Base-by-base conservation (phyloP, 2,113 vertebrate genomes). In the Ochotona princeps region DNA sequence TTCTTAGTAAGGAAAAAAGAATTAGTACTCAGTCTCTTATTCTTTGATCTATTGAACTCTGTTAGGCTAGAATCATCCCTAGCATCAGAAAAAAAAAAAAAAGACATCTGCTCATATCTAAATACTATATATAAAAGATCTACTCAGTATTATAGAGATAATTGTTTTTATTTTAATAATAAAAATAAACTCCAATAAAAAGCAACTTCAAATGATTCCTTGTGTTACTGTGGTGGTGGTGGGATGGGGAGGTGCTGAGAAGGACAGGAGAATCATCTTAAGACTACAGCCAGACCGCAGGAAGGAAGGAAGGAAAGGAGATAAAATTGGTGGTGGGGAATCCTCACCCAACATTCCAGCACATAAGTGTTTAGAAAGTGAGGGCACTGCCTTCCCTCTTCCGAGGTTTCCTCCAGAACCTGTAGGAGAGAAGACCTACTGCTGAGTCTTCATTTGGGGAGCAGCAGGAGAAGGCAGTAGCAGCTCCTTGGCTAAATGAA, bases 371-470 rank as follows among this genome's bases (percentile, higher is more conserved):
- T 96, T 95, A 25, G 89, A 85, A 89, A 94, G 49, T 44, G 78
- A 94, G 84, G 12, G 67, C 70, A 61, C 32, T 69, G 14, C n/a
- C 57, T 63, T 95, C 51, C 54, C 65, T 94, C 69, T 67, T 91
- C 65, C 38, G 83, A 93, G 67, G 20, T 73, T 89, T 91, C 74
- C 73, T 92, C 89, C 70, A 89, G 65, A 76, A 85, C 65, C n/a
- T 44, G 70, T n/a, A 74, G 95, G 86, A 87, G 23, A 94, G 67
- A 93, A 91, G 66, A 75, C 35, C 25, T 2, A 93, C 94, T 91
- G 96, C 92, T 95, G 84, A 74, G 89, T 87, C 87, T 93, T 96
- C 95, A 94, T 92, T 88, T 96, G 87, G 66, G 87, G 81, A 94
- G 82, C 87, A 95, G 96, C 93, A 95, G 91, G 96, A 90, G 78